Base-by-base conservation (phyloP, 2,888 invertebrate genomes). In the Melitaea athalia region DNA sequence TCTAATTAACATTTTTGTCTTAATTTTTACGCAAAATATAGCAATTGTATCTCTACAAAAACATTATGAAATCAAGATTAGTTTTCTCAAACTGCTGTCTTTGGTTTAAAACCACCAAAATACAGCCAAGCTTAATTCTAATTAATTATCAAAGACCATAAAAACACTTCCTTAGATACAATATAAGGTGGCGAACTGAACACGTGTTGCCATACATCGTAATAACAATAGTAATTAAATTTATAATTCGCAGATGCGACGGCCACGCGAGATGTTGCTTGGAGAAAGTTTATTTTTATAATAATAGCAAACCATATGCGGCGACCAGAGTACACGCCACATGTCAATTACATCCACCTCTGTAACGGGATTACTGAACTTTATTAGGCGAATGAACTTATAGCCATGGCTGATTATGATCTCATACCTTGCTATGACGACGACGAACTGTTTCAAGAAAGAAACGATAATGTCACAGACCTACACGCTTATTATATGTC, bases 221-320 rank as follows among this genome's bases (percentile, higher is more conserved):
- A 84, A 82, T 85, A 86, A 85, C 85, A 86, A 83, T 80, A 81
- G 80, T 84, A 86, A 87, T 88, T 86, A 87, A 85, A 83, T 86
- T 89, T 87, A 91, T 88, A 91, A 87, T 91, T 86, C 85, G 87
- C 92, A 92, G 92, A 92, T 92, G 91, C 86, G 75, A 76, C 68
- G 77, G 85, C 88, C 88, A 87, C 89, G 87, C 89, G 88, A 86
- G 87, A 86, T 84, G 85, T 76, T 81, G 81, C 81, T 81, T 79
- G 85, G 88, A 88, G 92, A 92, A 92, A 92, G 92, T 92, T 92
- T 92, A 92, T 92, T 92, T 91, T 91, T 91, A 87, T 88, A 91
- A 92, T 91, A 92, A 91, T 92, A 92, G 91, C 91, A 86, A 86
- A 84, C 72, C 69, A 92, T 81, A 90, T 92, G 92, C 84, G 88